Evolutionary conservation across 2,888 invertebrate genomes (phyloP), one percentile per base, ranked within the genome.

Genomic region (Lordiphosa andalusiaca): DNA sequence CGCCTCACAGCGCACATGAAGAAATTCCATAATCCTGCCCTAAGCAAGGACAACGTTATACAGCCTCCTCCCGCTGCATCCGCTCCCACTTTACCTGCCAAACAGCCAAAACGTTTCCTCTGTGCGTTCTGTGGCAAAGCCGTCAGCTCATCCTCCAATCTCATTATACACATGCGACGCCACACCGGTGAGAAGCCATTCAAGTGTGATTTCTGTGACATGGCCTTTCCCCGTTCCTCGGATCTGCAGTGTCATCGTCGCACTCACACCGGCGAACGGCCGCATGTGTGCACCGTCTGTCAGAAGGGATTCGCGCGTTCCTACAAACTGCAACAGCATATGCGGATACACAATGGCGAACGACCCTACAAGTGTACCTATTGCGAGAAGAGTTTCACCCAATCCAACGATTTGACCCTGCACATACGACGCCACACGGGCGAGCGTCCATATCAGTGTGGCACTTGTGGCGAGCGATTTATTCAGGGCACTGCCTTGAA

Each of bases 361-460:
- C 89, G 91, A 30, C 92, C 92, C 0, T 92, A 92, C 85, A 92
- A 92, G 73, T 93, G 92, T 69, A 91, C 91, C 2, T 92, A 87
- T 46, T 90, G 90, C 51, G 88, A 88, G 21, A 89, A 88, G 59
- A 87, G 88, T 23, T 94, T 94, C 85, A 93, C 93, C 0, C 94
- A 94, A 86, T 94, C 93, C 49, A 94, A 94, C 85, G 94, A 94
- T 78, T 88, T 94, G 47, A 93, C 93, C 0, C 85, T 94, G 12
- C 94, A 94, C 83, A 92, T 94, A 74, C 91, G 94, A 0, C 90
- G 94, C 0, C 94, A 94, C 81, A 94, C 94, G 0, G 94, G 94
- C 41, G 92, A 92, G 73, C 92, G 92, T 57, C 92, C 92, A 0
- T 92, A 92, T 77, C 92, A 91, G n/a, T 94, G 94, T 72, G 93